Conservation (phyloP, 2,113 vertebrate genomes). For the Haliaeetus leucogaster region DNA sequence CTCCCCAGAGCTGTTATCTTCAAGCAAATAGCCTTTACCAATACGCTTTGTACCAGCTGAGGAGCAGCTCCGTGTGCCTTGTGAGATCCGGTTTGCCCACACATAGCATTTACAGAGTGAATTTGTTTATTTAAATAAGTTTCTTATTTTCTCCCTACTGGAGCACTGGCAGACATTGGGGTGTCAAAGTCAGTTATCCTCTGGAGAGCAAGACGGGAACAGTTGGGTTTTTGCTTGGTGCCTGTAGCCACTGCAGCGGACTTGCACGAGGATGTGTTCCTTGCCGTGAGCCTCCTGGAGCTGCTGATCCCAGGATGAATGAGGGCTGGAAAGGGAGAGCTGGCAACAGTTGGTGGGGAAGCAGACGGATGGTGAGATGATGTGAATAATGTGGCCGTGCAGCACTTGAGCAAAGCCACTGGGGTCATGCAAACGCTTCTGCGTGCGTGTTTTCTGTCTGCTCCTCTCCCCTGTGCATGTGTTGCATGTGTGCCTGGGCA, state of each 20-base stretch:
- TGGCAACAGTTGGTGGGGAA: neutral
- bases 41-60: neutral
- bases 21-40: neutral
- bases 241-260: neutral
- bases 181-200: neutral
- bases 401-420: neutral
- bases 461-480: neutral
- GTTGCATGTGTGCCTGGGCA: neutral
- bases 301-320: neutral
- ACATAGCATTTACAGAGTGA: neutral
- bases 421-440: neutral
- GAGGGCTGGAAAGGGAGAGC: neutral
- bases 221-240: neutral
- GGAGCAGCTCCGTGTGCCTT: neutral
- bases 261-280: rapidly evolving
- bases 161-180: neutral
- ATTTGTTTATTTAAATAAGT: neutral
- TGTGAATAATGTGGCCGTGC: neutral
- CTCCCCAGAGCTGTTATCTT: neutral
- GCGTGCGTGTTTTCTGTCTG: neutral
- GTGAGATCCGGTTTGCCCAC: neutral
- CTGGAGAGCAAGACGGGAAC: neutral
- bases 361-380: neutral
- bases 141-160: neutral
- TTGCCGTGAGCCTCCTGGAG: neutral